Percentiles rank a stretch among this genome's conserved stretches.
Evolutionary conservation across 2,797 vertebrate species (phyloP).

Genomic region (Ciconia nigra): DNA sequence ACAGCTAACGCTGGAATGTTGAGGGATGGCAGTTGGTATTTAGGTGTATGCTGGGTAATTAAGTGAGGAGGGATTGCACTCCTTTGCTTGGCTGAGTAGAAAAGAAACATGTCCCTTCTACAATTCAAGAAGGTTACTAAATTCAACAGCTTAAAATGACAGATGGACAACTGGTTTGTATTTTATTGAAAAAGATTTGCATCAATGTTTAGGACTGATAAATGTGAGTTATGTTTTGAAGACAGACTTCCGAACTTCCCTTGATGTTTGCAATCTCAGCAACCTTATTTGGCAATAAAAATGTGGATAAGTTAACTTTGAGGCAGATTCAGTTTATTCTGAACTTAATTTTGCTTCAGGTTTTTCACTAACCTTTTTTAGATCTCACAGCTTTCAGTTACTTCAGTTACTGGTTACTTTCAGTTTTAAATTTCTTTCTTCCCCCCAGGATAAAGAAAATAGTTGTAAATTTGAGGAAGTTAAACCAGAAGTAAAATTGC

Average conservation of each 20-base stretch:
- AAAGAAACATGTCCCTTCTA: not conserved
- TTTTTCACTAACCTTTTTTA: not conserved
- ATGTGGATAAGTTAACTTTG: not conserved
- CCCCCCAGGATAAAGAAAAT: not conserved
- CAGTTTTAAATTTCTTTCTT: not conserved
- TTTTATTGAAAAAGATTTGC: not conserved
- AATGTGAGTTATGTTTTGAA: not conserved
- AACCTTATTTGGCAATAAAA: not conserved
- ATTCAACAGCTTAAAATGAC: not conserved
- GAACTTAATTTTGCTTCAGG: not conserved
- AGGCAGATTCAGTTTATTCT: not conserved
- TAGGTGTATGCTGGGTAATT: slow-evolving; percentile 12
- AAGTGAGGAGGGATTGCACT: not conserved
- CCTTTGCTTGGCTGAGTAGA: not conserved
- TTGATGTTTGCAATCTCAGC: not conserved
- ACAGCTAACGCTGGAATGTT: not conserved
- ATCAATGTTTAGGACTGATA: not conserved
- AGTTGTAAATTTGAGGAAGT: not conserved
- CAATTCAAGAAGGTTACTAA: not conserved
- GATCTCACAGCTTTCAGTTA: not conserved
- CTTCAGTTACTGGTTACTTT: not conserved
- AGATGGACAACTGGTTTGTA: not conserved
- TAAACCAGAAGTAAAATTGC: not conserved
- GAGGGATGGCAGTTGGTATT: slow-evolving; percentile 1
- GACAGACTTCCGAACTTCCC: not conserved